phyloP scores from a whole-genome alignment of 2,888 invertebrate species.

The Aquatica leii region DNA sequence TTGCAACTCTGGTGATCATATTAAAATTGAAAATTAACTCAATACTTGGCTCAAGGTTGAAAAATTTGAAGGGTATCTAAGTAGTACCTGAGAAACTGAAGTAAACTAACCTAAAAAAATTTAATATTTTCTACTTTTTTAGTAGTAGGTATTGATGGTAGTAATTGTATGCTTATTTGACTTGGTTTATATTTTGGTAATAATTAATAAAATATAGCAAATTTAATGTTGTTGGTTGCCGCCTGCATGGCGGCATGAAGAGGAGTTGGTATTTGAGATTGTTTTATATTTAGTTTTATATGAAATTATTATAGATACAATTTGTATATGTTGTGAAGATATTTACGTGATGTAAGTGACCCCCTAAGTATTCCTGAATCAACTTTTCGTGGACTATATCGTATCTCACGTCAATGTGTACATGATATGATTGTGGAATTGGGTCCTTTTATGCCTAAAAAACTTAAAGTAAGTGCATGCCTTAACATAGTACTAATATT shows the following conservation, averaged over 20 bases:
- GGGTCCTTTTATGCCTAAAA: background rate
- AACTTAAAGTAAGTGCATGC: background rate
- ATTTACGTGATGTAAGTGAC: conserved; percentile 1
- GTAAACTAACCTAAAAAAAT: background rate
- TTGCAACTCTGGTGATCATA: no score
- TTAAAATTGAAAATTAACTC: no score
- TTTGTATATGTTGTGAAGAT: background rate
- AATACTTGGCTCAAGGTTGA: background rate
- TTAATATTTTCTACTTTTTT: no score
- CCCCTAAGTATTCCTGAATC: background rate
- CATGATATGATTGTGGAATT: conserved; percentile 1
- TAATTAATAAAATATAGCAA: no score
- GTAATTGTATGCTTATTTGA: background rate
- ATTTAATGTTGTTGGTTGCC: no score
- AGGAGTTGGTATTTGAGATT: background rate
- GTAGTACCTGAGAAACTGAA: background rate
- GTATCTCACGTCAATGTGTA: background rate
- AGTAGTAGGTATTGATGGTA: background rate
- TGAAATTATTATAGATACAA: no score
- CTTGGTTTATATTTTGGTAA: background rate
- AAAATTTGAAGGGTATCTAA: background rate
- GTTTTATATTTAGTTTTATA: background rate
- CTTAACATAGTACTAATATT: no score
- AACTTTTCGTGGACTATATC: background rate
- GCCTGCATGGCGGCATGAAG: background rate